Percentiles rank a stretch among this genome's conserved stretches.
Evolutionary conservation across 2,888 invertebrate species (phyloP).

Genomic region (Noctua janthe): DNA sequence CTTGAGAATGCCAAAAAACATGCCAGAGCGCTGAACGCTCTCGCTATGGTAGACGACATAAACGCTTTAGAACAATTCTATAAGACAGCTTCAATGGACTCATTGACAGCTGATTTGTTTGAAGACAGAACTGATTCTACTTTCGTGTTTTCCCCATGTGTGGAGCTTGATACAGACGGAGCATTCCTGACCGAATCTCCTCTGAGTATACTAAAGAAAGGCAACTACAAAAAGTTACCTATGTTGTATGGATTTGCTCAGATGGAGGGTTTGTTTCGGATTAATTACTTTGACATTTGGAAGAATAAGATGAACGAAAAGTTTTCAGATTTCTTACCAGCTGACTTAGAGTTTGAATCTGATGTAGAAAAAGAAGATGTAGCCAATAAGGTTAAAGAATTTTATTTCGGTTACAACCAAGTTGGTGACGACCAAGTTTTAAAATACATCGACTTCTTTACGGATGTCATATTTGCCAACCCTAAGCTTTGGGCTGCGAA

Average conservation of each 20-base stretch:
- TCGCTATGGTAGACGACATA: slow-evolving; percentile 70
- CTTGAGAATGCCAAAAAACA: slow-evolving; percentile 70
- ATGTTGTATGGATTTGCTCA: slow-evolving; percentile 69
- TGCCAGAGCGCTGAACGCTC: slow-evolving; percentile 59
- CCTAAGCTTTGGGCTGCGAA: slow-evolving; percentile 68
- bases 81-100: slow-evolving; percentile 57
- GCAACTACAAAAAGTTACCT: slow-evolving; percentile 68
- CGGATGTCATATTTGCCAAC: slow-evolving; percentile 78
- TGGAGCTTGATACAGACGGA: slow-evolving; percentile 50
- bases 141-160: slow-evolving; percentile 64
- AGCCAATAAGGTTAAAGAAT: slow-evolving; percentile 69
- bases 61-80: slow-evolving; percentile 76
- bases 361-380: slow-evolving; percentile 71
- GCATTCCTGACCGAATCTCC: slow-evolving; percentile 57
- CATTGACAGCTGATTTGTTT: slow-evolving; percentile 61
- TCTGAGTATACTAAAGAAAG: slow-evolving; percentile 69
- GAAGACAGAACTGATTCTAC: slow-evolving; percentile 57
- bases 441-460: slow-evolving; percentile 73
- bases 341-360: slow-evolving; percentile 73
- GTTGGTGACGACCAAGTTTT: slow-evolving; percentile 68
- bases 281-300: slow-evolving; percentile 68
- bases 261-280: slow-evolving; percentile 73
- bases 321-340: slow-evolving; percentile 65
- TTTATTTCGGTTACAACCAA: slow-evolving; percentile 73
- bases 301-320: slow-evolving; percentile 73